These are phyloP conservation scores for Indicator maculatus DNA, from an alignment of 2,113 vertebrate species.

Conservation along the genomic window DNA sequence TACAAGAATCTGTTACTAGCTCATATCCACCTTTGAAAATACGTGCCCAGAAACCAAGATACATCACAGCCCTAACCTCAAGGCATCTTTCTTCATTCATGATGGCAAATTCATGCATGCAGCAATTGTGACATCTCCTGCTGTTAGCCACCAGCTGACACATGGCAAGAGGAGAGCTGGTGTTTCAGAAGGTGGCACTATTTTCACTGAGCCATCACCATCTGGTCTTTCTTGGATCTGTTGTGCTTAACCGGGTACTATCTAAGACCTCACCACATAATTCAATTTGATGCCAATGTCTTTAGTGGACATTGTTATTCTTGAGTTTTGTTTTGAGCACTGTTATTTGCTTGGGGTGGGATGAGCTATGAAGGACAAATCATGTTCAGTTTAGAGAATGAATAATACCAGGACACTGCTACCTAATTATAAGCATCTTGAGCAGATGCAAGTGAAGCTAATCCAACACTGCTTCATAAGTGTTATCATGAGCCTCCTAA, in stretches of 20 bases:
- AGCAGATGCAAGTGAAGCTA: constrained; percentile 50
- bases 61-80: background rate
- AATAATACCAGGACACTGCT: background rate
- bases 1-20: too few relatives aligned
- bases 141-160: background rate
- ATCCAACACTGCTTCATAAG: constrained; percentile 11
- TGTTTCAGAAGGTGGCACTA: background rate
- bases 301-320: background rate
- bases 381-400: background rate
- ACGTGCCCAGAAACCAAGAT: background rate
- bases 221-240: background rate
- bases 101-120: background rate
- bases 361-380: background rate
- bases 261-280: background rate
- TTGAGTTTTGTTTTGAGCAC: background rate
- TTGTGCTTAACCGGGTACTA: background rate
- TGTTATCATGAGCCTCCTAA: constrained; percentile 15
- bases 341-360: background rate
- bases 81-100: background rate
- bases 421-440: constrained; percentile 9
- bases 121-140: background rate
- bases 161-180: background rate
- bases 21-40: background rate
- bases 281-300: background rate
- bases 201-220: background rate